Conservation (phyloP, 2,888 invertebrate genomes). For the Junonia oenone region DNA sequence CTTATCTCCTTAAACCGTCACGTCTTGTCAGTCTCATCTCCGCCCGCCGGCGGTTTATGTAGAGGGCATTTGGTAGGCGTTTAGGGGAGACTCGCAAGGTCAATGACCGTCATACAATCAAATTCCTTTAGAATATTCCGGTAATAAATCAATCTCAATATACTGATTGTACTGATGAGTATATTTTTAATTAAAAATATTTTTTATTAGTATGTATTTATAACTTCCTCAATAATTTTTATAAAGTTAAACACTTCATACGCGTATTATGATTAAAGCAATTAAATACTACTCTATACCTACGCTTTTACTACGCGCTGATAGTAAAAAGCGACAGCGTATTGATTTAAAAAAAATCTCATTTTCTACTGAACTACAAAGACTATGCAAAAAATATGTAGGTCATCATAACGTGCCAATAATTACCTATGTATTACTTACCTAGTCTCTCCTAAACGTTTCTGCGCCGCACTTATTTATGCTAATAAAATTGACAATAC, state of each 20-base stretch:
- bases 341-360: not conserved
- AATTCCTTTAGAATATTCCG: not conserved
- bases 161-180: too few species aligned
- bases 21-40: constrained; percentile 18
- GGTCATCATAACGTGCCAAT: constrained; percentile 72
- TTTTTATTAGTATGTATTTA: too few species aligned
- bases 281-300: not conserved
- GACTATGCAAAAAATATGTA: constrained; percentile 43
- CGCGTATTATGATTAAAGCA: too few species aligned
- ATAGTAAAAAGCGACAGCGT: too few species aligned
- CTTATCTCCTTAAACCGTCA: constrained; percentile 18
- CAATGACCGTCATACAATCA: constrained; percentile 25
- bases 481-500: constrained; percentile 18
- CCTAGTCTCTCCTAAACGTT: constrained; percentile 50
- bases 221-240: too few species aligned
- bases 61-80: constrained; percentile 19
- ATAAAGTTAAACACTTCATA: too few species aligned
- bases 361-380: not conserved
- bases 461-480: constrained; percentile 55
- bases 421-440: constrained; percentile 65
- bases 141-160: not conserved
- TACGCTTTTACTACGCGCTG: not conserved
- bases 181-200: too few species aligned
- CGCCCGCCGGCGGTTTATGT: constrained; percentile 16
- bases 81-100: constrained; percentile 26